A percentile compares a stretch with the other conserved stretches of the same genome.
Evolutionary conservation across 2,113 vertebrate species (phyloP).

Genomic region (Phoxinus phoxinus): DNA sequence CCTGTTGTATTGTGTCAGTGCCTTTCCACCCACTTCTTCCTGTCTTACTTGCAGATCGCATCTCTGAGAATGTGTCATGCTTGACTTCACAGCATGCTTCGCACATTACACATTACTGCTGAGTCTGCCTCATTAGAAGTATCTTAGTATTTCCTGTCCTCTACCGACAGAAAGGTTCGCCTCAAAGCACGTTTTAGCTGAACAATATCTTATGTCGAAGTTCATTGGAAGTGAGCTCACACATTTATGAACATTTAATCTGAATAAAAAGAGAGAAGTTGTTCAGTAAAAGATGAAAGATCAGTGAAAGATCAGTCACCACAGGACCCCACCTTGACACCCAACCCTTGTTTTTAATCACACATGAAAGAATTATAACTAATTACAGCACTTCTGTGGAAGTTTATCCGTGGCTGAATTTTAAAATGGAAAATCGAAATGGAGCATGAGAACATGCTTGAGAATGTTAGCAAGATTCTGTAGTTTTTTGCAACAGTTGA

Average conservation of each 20-base stretch:
- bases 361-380: background rate
- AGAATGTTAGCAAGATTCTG: background rate
- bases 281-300: background rate
- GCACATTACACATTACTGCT: conserved; percentile 59
- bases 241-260: background rate
- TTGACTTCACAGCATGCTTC: conserved; percentile 60
- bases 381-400: background rate
- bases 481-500: background rate
- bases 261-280: no score
- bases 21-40: conserved; percentile 65
- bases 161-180: conserved; percentile 19
- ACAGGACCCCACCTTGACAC: background rate
- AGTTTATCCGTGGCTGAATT: background rate
- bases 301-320: background rate
- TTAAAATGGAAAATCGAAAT: background rate
- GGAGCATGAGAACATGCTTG: background rate
- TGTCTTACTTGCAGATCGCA: conserved; percentile 56
- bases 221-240: background rate
- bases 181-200: conserved; percentile 5
- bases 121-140: conserved; percentile 54
- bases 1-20: conserved; percentile 86
- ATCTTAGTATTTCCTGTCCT: conserved; percentile 51
- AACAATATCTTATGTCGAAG: background rate
- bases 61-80: conserved; percentile 53
- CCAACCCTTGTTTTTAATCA: background rate